These are phyloP conservation scores for Zophobas morio DNA, from an alignment of 1,140 invertebrate genomes.

Conservation along the genomic window DNA sequence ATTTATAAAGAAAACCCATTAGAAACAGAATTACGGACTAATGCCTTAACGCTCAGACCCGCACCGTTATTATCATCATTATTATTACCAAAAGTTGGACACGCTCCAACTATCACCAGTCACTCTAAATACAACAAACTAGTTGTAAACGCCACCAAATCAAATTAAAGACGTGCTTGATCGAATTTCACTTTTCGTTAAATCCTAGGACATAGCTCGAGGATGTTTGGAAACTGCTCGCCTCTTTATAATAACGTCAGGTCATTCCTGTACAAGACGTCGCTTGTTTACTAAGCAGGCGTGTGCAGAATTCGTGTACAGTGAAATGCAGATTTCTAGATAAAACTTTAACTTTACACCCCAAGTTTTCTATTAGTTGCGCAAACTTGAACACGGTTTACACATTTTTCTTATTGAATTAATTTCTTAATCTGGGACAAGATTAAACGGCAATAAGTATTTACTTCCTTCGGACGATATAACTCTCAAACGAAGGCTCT, in stretches of 20 bases:
- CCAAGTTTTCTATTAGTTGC: conserved; percentile 6
- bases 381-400: neutral
- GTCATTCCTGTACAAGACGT: neutral
- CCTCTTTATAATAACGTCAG: conserved; percentile 14
- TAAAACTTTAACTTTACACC: neutral
- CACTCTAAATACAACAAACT: neutral
- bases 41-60: no score
- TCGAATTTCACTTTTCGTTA: conserved; percentile 5
- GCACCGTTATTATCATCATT: no score
- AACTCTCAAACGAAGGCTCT: no score
- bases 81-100: neutral
- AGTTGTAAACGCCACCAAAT: conserved; percentile 10
- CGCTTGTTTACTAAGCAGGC: conserved; percentile 13
- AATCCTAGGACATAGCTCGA: neutral
- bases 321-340: conserved; percentile 3
- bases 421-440: neutral
- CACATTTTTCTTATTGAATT: neutral
- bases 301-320: conserved; percentile 1
- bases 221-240: neutral
- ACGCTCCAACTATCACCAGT: neutral
- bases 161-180: conserved; percentile 7
- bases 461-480: no score
- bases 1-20: conserved; percentile 4
- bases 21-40: no score
- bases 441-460: no score